Base-by-base conservation (phyloP, 2,888 invertebrate genomes). In the Nomada lathburiana region DNA sequence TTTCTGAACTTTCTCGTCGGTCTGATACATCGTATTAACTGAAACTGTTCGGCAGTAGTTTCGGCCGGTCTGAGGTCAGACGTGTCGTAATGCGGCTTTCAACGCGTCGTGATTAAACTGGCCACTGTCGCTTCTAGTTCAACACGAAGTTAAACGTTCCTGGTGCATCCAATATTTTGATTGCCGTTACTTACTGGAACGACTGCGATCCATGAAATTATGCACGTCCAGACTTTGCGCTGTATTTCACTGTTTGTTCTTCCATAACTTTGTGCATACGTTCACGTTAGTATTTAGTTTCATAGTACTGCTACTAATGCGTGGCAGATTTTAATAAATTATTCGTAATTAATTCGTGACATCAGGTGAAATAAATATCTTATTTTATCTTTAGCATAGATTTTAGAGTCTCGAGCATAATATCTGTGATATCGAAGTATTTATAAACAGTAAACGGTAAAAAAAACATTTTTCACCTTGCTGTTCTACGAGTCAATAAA, bases 41-140 rank as follows among this genome's bases (percentile, higher is more conserved):
- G n/a, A 36, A 59, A 62, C 53, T 26, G 63, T 80, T 80, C 59
- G 62, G 10, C 68, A 75, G 82, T 82, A 68, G 80, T 72, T 62
- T 44, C 23, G n/a, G 68, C 67, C 80, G 57, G 26, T 47, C 57
- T 63, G 57, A 53, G 75, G 75, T 82, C 81, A 59, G 81, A 29
- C 80, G 44, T 52, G 62, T 42, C 62, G 78, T 50, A 71, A 65
- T 55, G 79, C 47, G 77, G 76, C 77, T 60, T 65, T 42, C 57
- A 59, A 29, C 63, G 59, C 50, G 52, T n/a, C 26, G n/a, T 20
- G 42, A 42, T 50, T 55, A 77, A 77, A 70, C 57, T 59, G 18
- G 47, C n/a, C 65, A 18, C 53, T 29, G 18, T 44, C 23, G n/a
- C 36, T 59, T 36, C 50, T 16, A 47, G 23, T 36, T 4, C 5